phyloP scores from a whole-genome alignment of 2,797 vertebrate species.

The Vipera latastei region DNA sequence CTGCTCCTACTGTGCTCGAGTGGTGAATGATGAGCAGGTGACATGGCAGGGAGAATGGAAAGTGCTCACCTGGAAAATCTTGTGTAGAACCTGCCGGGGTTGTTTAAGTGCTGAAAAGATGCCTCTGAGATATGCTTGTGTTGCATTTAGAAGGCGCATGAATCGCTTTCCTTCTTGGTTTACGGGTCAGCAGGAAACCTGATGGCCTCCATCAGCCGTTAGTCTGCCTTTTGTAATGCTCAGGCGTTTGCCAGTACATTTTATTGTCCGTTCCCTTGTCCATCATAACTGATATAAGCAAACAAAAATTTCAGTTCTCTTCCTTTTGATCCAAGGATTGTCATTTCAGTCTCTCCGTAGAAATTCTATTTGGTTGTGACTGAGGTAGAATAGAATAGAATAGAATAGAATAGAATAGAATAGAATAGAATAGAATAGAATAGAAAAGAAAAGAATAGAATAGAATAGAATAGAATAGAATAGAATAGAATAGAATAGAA shows the following conservation, averaged over 20 bases:
- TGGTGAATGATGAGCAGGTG: constrained; percentile 48
- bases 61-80: constrained; percentile 74
- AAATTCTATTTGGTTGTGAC: background rate
- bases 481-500: no score
- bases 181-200: constrained; percentile 24
- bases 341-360: background rate
- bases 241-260: background rate
- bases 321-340: background rate
- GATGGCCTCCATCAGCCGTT: background rate
- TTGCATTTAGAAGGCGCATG: constrained; percentile 53
- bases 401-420: no score
- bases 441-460: background rate
- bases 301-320: background rate
- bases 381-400: background rate
- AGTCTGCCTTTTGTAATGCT: background rate
- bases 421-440: no score
- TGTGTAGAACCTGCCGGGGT: constrained; percentile 55
- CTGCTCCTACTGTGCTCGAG: constrained; percentile 42
- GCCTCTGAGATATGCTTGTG: constrained; percentile 52
- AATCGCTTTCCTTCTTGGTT: constrained; percentile 18
- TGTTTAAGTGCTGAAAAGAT: constrained; percentile 65
- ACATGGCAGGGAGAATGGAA: constrained; percentile 37
- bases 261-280: background rate
- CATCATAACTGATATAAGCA: background rate
- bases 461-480: no score